Evolutionary conservation across 2,113 vertebrate species (phyloP).

Genomic region (Protomyctophum bolini): DNA sequence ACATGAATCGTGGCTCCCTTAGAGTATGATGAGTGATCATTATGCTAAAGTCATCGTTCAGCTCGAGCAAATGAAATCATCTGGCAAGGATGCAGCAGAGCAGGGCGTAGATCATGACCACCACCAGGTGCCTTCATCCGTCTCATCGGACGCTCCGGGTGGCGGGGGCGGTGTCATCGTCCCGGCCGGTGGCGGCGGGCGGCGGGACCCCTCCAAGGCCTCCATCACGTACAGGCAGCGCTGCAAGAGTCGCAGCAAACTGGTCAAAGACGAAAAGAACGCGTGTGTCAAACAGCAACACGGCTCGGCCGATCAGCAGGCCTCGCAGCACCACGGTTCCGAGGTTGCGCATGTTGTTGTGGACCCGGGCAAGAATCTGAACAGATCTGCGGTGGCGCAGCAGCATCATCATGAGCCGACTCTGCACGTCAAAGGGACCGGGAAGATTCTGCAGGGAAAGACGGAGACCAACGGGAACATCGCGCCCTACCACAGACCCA

Average conservation of each 20-base stretch:
- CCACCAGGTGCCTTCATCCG: constrained; percentile 46
- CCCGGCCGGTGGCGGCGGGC: not conserved
- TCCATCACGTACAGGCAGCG: constrained; percentile 40
- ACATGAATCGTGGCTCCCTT: too few species aligned
- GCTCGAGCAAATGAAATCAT: constrained; percentile 62
- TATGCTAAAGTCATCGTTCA: constrained; percentile 66
- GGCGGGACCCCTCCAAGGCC: constrained; percentile 33
- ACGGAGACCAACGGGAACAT: constrained; percentile 66
- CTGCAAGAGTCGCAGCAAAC: constrained; percentile 57
- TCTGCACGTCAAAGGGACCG: constrained; percentile 61
- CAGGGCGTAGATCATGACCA: constrained; percentile 37
- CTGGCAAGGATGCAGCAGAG: constrained; percentile 40
- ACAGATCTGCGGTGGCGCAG: constrained; percentile 2
- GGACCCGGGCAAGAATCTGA: constrained; percentile 36
- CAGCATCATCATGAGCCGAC: constrained; percentile 23
- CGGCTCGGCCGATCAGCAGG: constrained; percentile 6
- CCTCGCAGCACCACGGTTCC: constrained; percentile 29
- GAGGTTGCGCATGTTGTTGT: constrained; percentile 3
- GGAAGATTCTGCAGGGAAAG: constrained; percentile 64
- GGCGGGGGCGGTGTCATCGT: constrained; percentile 1
- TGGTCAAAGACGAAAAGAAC: constrained; percentile 49
- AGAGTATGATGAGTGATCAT: constrained; percentile 69
- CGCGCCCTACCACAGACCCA: constrained; percentile 32
- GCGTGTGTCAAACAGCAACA: constrained; percentile 21
- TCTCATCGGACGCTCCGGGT: constrained; percentile 48